Evolutionary conservation across 2,888 invertebrate species (phyloP).

Genomic region (Sphaerophoria rueppellii): DNA sequence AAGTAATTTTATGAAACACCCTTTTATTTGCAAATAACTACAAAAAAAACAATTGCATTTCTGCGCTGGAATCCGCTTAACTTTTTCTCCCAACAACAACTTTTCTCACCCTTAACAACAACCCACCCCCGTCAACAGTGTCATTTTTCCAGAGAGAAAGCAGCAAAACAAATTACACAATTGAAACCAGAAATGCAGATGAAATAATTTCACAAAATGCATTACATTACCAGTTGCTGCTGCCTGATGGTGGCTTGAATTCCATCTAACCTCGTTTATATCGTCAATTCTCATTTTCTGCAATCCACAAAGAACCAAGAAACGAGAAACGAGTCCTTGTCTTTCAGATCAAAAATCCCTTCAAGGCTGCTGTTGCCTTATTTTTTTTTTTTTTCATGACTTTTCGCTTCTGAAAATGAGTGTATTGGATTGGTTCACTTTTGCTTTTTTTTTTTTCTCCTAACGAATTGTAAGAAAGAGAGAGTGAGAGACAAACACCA

Average conservation of each 20-base stretch:
- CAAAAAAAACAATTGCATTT: too few species aligned
- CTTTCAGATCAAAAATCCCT: slow-evolving; percentile 27
- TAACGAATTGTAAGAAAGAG: slow-evolving; percentile 22
- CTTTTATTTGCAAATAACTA: too few species aligned
- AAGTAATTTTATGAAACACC: too few species aligned
- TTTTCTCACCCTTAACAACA: too few species aligned
- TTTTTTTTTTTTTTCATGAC: not conserved
- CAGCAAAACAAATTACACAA: slow-evolving; percentile 13
- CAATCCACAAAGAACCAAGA: slow-evolving; percentile 32
- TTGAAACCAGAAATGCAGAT: slow-evolving; percentile 45
- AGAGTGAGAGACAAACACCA: slow-evolving; percentile 1
- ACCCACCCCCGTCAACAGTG: not conserved
- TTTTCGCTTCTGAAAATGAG: not conserved
- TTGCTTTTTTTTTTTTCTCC: slow-evolving; percentile 40
- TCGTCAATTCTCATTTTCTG: not conserved
- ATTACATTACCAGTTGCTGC: slow-evolving; percentile 67
- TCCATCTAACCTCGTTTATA: slow-evolving; percentile 64
- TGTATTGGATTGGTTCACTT: not conserved
- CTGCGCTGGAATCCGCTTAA: slow-evolving; percentile 10
- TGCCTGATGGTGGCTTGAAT: not conserved
- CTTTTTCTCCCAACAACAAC: not conserved
- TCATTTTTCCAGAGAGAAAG: not conserved
- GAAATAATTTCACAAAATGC: slow-evolving; percentile 59
- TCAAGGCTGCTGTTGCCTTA: slow-evolving; percentile 37
- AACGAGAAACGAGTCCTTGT: slow-evolving; percentile 6